Base-by-base conservation (phyloP, 2,888 invertebrate genomes). In the Calliphora vomitoria region DNA sequence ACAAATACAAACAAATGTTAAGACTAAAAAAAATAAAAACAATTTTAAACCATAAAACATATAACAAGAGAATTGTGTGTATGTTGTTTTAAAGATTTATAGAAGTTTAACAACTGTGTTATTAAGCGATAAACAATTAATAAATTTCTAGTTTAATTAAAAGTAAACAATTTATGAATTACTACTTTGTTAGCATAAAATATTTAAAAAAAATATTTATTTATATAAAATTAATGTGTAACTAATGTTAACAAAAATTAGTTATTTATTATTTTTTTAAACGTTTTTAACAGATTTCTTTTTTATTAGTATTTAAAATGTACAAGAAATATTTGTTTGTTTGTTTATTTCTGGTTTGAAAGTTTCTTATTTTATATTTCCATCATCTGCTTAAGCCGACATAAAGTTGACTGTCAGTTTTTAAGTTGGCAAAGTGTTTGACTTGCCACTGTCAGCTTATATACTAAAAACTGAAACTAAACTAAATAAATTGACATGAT, bases 361-460 rank as follows among this genome's bases (percentile, higher is more conserved):
- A 72, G 62, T 82, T 81, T 84, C 81, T 72, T 47, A 68, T 69
- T 81, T 87, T 79, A 74, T 76, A 78, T 78, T 82, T 81, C 71
- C 69, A 83, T 87, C 80, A 81, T 75, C 41, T 79, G 44, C 18
- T 71, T 87, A 87, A 87, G 85, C 82, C 35, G 87, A 87, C 87
- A 82, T 62, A 87, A 87, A 87, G 82, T 87, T 87, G 87, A 85
- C 82, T 82, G 87, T 87, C 85, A 85, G 85, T 87, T 87, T 85
- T 85, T 85, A 82, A 82, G 75, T 74, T 87, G 84, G 87, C 87
- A 88, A 86, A 85, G 83, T 87, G 85, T 89, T 88, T 89, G 89
- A 89, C 89, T 86, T 88, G 84, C 68, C 62, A 86, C 87, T 89
- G 86, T 89, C 88, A 81, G 89, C 60, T 88, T 89, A 88, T 80